Base-by-base conservation (phyloP, 2,888 invertebrate species). In the Drymonia ruficornis region DNA sequence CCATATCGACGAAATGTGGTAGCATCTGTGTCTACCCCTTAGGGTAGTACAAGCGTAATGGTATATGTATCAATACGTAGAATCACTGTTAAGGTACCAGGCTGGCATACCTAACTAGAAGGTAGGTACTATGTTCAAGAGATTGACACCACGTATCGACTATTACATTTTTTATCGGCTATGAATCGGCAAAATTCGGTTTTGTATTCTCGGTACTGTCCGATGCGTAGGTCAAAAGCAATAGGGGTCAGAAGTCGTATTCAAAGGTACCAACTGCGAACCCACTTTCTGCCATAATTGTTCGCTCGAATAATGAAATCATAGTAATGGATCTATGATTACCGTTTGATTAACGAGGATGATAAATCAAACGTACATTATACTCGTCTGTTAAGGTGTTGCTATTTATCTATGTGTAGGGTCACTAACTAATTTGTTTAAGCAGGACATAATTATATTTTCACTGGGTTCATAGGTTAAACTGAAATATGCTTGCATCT, bases 311-410 rank as follows among this genome's bases (percentile, higher is more conserved):
- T 80, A 83, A 83, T 79, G 69, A 79, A 79, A 82, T 78, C 72
- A 55, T 63, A 63, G 70, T 86, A 85, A 86, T 86, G 79, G 68
- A 76, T 80, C 83, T 86, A 80, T 84, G 83, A 89, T 85, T 74
- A 77, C 71, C 64, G 65, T 77, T 81, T 81, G 84, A 86, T 83
- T 80, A 82, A 80, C 76, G 67, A 76, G 73, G 76, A 83, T 83
- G 83, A 86, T 86, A 80, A 84, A 81, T 83, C 78, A 81, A 78
- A 80, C 61, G 63, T 11, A 47, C 9, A 34, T 12, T 19, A 34
- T 50, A 55, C 68, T 72, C 65, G 60, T 64, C 63, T 61, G 53
- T 50, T 38, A 36, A 46, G 29, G 19, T 52, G 36, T 52, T 47
- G 42, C 34, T 55, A 31, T 50, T 52, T 52, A 56, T 49, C 43